A percentile compares a stretch with the other conserved stretches of the same genome.
Conservation (phyloP, 2,888 invertebrate species). For the Dasypolia templi region DNA sequence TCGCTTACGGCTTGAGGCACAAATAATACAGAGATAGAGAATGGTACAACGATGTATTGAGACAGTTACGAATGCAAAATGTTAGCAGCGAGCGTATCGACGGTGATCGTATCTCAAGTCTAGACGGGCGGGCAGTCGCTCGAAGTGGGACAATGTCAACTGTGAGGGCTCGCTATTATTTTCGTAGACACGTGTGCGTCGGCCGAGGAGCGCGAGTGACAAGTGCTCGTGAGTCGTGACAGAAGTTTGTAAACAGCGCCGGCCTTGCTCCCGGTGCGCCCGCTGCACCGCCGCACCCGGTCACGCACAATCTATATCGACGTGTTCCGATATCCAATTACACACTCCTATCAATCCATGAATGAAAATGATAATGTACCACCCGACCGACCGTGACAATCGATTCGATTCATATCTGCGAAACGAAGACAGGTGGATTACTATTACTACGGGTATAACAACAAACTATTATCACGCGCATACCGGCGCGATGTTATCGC, state of each 20-base stretch:
- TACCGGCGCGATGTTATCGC: slow-evolving; percentile 65
- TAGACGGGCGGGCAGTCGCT: slow-evolving; percentile 82
- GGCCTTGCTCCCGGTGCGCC: slow-evolving; percentile 86
- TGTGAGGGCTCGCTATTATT: slow-evolving; percentile 88
- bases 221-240: slow-evolving; percentile 84
- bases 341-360: slow-evolving; percentile 78
- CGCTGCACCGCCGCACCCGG: slow-evolving; percentile 74
- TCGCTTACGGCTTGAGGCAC: slow-evolving; percentile 42
- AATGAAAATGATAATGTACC: slow-evolving; percentile 82
- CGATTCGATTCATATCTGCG: slow-evolving; percentile 76
- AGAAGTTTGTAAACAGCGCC: slow-evolving; percentile 89
- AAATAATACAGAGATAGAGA: slow-evolving; percentile 55
- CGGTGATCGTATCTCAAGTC: slow-evolving; percentile 82
- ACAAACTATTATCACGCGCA: slow-evolving; percentile 73
- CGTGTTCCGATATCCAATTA: slow-evolving; percentile 78
- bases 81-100: slow-evolving; percentile 80
- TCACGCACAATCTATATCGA: slow-evolving; percentile 82
- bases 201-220: slow-evolving; percentile 79
- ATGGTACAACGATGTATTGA: slow-evolving; percentile 56
- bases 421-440: slow-evolving; percentile 76
- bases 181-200: slow-evolving; percentile 87
- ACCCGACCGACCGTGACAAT: slow-evolving; percentile 79
- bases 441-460: slow-evolving; percentile 71
- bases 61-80: slow-evolving; percentile 73
- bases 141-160: slow-evolving; percentile 88